Conservation (phyloP, 2,113 vertebrate genomes). For the Eurystomus gularis region DNA sequence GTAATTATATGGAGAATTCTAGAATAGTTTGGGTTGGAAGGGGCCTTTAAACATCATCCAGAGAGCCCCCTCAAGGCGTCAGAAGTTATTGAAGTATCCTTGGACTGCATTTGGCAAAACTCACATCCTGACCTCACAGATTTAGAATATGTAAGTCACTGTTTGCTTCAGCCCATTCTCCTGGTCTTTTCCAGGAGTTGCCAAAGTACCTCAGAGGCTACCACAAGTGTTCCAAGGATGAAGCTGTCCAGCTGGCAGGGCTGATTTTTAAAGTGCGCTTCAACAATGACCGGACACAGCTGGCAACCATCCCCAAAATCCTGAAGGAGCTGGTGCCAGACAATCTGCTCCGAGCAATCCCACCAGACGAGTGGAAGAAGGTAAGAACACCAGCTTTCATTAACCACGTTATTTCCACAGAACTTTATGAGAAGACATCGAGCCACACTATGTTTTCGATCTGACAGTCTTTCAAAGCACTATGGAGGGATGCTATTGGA, state of each 20-base stretch:
- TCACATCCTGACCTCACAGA: background rate
- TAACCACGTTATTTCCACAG: background rate
- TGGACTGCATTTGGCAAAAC: background rate
- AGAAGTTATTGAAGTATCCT: background rate
- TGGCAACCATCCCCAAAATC: slow-evolving; percentile 82
- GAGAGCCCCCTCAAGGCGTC: background rate
- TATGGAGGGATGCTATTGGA: background rate
- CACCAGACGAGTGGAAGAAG: slow-evolving; percentile 94
- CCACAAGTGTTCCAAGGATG: slow-evolving; percentile 85
- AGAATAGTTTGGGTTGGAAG: background rate
- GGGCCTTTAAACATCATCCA: background rate
- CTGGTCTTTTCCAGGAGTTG: slow-evolving; percentile 80
- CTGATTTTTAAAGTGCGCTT: slow-evolving; percentile 86
- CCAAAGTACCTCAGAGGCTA: slow-evolving; percentile 95
- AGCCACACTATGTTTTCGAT: background rate
- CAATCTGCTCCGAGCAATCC: slow-evolving; percentile 82
- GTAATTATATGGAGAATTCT: background rate
- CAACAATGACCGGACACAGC: slow-evolving; percentile 77
- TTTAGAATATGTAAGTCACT: background rate
- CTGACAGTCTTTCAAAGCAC: background rate
- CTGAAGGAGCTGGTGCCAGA: slow-evolving; percentile 88
- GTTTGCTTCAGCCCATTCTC: background rate
- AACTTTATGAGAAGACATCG: background rate
- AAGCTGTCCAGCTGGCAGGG: slow-evolving; percentile 83
- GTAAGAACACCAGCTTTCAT: slow-evolving; percentile 61